Evolutionary conservation across 2,797 vertebrate species (phyloP), one percentile per base, ranked within the genome.

Genomic region (Nannoperca obscura): DNA sequence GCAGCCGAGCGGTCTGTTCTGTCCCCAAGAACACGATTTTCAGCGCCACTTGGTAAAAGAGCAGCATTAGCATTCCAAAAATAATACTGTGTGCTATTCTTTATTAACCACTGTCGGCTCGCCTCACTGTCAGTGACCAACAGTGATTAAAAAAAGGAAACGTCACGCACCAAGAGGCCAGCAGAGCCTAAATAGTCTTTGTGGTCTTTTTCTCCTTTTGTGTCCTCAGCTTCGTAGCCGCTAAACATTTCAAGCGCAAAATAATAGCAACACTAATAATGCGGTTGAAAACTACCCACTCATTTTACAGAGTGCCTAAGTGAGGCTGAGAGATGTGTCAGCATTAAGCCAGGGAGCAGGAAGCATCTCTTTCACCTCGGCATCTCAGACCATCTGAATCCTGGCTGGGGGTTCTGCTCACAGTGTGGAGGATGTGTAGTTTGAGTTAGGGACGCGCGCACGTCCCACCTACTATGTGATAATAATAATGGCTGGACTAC

Each of bases 311-410:
- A 70, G 62, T 76, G 86, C 76, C 85, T 76, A 82, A 86, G 72
- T 89, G 77, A 88, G 71, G 86, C 82, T 80, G 80, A 83, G 71
- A 74, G 80, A 80, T 75, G 81, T 64, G 82, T 83, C 79, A 83
- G 86, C 73, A 59, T 66, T 78, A 86, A 74, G 44, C 74, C 73
- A 73, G 61, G 78, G 53, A 87, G 72, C 83, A 90, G 86, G 88
- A 92, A 79, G 65, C 71, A 64, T 77, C 82, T 90, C 85, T 91
- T 87, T 92, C 92, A 80, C 77, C 59, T 73, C 46, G 82, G 80
- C 86, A 90, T 83, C 79, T 74, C 77, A 24, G 70, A 59, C 49
- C 83, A 32, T 83, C 78, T 91, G 84, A 92, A 92, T 91, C 86
- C 75, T 82, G 88, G 80, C 84, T 49, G 69, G 24, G 66, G 70